phyloP scores from a whole-genome alignment of 2,888 invertebrate species.

The Archaeoteleia sp. region DNA sequence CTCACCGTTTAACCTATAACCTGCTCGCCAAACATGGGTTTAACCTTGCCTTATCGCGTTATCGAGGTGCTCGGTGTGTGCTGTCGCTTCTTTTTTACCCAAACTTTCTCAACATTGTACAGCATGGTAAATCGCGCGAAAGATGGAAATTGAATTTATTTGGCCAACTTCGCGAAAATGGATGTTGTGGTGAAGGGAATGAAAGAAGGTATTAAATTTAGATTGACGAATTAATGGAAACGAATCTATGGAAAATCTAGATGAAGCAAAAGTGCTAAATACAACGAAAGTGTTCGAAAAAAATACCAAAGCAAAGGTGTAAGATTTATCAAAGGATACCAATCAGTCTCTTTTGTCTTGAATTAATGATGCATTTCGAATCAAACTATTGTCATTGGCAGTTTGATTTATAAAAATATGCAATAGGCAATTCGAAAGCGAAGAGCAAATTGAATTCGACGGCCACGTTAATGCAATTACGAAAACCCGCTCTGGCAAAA shows the following conservation, averaged over 20 bases:
- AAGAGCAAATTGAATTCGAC: conserved; percentile 68
- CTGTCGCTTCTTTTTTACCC: conserved; percentile 49
- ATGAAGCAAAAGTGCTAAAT: no score
- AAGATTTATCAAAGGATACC: no score
- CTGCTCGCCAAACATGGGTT: conserved; percentile 74
- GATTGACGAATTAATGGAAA: no score
- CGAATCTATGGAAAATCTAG: no score
- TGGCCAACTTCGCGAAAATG: conserved; percentile 10
- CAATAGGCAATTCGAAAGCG: conserved; percentile 54
- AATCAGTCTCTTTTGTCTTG: no score
- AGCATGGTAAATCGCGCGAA: conserved; percentile 33
- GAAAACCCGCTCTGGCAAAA: conserved; percentile 61
- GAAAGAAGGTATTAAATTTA: background rate
- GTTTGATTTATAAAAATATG: conserved; percentile 51
- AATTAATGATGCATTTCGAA: conserved; percentile 1
- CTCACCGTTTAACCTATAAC: conserved; percentile 75
- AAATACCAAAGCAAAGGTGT: no score
- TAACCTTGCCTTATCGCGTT: conserved; percentile 75
- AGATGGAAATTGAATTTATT: conserved; percentile 37
- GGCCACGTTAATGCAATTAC: conserved; percentile 67
- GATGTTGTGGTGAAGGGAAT: no score
- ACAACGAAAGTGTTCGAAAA: no score
- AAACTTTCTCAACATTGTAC: conserved; percentile 41
- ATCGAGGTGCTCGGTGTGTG: conserved; percentile 67
- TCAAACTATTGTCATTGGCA: conserved; percentile 20